Base-by-base conservation (phyloP, 2,888 invertebrate genomes). In the Pristionchus maxplancki region DNA sequence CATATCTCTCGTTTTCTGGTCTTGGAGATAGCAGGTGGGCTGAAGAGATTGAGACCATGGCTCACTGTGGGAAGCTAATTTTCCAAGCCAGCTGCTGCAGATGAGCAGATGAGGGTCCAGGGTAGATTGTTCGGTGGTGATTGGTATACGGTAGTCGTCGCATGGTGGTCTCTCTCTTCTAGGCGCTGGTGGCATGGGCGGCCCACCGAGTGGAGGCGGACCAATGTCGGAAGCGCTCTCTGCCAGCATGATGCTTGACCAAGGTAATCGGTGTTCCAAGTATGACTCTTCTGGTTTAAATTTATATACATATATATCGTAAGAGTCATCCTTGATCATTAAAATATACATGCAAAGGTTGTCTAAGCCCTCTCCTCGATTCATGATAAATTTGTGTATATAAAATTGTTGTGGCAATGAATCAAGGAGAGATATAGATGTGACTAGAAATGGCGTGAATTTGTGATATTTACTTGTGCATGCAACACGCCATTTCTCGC, bases 181-280 rank as follows among this genome's bases (percentile, higher is more conserved):
- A 48, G 71, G 48, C 44, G 85, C 24, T 28, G 40, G 58, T 15
- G 67, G 67, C 40, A 64, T 44, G 44, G 71, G 37, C 85, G 64
- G 62, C 17, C 24, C 48, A 17, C 8, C 34, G 0, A 9, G 50
- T 6, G 34, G 34, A 58, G 64, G 40, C 17, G 62, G 64, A n/a
- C 62, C 85, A n/a, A 85, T 85, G 85, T 64, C 62, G 44, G 85
- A 85, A 64, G 85, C 85, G 24, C 85, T 85, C n/a, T 85, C 85
- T 9, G 87, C 87, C 31, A 50, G 50, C 71, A 74, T 87, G 71
- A 74, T 71, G 71, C 62, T 85, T 15, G 71, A 71, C 71, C 53
- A 53, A 87, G 87, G 87, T 50, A 53, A 67, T 40, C 48, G 13
- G 48, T 37, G 64, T 64, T 64, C 11, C 64, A 64, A 50, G 15